These are phyloP conservation scores for Pterocles burchelli DNA, from an alignment of 2,113 vertebrate species.

Conservation along the genomic window DNA sequence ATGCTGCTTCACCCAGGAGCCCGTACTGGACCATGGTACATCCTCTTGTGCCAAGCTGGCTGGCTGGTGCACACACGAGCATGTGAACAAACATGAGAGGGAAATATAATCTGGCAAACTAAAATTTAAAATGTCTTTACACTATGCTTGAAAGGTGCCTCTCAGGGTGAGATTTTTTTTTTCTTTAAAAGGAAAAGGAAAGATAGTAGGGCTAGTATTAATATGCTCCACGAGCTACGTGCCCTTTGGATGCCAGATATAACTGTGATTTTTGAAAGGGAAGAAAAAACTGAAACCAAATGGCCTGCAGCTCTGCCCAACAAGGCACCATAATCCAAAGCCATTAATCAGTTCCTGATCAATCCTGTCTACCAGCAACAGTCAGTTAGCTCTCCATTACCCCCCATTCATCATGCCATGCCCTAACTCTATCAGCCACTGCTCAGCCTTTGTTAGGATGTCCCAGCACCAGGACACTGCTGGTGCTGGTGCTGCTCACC, in stretches of 20 bases:
- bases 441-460: conserved; percentile 7
- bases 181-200: not conserved
- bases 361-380: conserved; percentile 67
- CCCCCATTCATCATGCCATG: conserved; percentile 60
- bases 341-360: conserved; percentile 74
- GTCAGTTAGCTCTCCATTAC: conserved; percentile 69
- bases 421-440: conserved; percentile 61
- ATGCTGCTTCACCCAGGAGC: not conserved
- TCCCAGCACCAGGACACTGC: not conserved
- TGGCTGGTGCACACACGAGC: not conserved
- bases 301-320: conserved; percentile 51
- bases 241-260: not conserved
- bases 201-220: not conserved
- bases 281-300: conserved; percentile 41
- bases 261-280: conserved; percentile 40
- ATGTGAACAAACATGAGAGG: not conserved
- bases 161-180: not conserved
- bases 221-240: not conserved
- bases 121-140: not conserved
- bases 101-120: not conserved
- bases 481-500: conserved; percentile 72
- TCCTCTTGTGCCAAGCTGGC: not conserved
- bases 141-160: not conserved
- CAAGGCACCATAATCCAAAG: conserved; percentile 58
- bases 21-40: fast-evolving